Base-by-base conservation (phyloP, 2,113 vertebrate genomes). In the Ophthalmotilapia sp. region DNA sequence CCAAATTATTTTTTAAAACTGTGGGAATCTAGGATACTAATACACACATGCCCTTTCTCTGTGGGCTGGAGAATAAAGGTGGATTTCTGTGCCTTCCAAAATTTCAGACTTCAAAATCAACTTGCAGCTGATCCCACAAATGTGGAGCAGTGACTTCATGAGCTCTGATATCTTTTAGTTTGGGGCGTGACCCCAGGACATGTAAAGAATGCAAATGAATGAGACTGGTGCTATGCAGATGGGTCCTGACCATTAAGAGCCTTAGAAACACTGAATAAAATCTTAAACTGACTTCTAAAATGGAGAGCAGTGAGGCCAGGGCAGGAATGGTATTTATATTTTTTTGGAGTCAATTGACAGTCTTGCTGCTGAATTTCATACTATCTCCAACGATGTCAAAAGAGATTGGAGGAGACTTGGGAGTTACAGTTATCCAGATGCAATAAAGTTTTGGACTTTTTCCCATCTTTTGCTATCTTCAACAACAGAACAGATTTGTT, bases 211-310 rank as follows among this genome's bases (percentile, higher is more conserved):
- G 33, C 6, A 12, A 65, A 65, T 65, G 60, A 38, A 65, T 65
- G 31, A 65, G 60, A 65, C 60, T 38, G 60, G 60, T 65, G 60
- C 31, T n/a, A n/a, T 36, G 17, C 58, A 62, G 58, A 62, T 36
- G 62, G 11, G 33, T n/a, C 62, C 19, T 68, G 62, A 13, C 62
- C 11, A 40, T 68, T 14, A 68, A 40, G 19, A 21, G 36, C 65
- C n/a, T 70, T 42, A 70, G 5, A 70, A 15, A 70, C 65, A 70
- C n/a, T 70, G 14, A 42, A 40, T 70, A 42, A 42, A 23, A 42
- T 70, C 36, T 14, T 70, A 40, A 42, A 70, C 36, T 70, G 3
- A 70, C 5, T 4, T 65, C 62, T 3, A 4, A 70, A 70, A 70
- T 23, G 60, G 11, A 40, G 36, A 40, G 62, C 36, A 40, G 62